Percentiles rank a stretch among this genome's conserved stretches.
Evolutionary conservation across 2,797 vertebrate genomes (phyloP).

Genomic region (Propithecus perrieri): DNA sequence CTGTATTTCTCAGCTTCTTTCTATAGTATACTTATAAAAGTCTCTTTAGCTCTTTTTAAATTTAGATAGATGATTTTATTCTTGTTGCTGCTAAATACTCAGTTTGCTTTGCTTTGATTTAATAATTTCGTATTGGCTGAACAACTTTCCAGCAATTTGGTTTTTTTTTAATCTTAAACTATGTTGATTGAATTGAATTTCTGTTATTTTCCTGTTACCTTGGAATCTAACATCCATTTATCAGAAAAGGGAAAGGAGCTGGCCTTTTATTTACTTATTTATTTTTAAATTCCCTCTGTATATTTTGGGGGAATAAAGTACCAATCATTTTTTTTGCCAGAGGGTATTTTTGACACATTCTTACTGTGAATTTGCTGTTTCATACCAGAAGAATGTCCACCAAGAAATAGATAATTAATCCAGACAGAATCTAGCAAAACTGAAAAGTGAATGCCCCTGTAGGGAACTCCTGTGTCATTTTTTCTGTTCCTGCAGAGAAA

Average conservation of each 20-base stretch:
- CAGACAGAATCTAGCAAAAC: slow-evolving; percentile 35
- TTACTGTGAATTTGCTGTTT: neutral
- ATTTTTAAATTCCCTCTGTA: neutral
- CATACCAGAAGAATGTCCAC: slow-evolving; percentile 41
- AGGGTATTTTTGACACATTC: slow-evolving; percentile 7
- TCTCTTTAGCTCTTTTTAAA: slow-evolving; percentile 30
- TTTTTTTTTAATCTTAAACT: slow-evolving; percentile 26
- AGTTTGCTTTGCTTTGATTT: slow-evolving; percentile 56
- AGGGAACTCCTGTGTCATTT: slow-evolving; percentile 35
- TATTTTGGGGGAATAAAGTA: neutral
- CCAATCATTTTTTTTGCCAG: slow-evolving; percentile 44
- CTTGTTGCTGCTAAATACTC: slow-evolving; percentile 17
- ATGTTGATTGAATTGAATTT: slow-evolving; percentile 59
- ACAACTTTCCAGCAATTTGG: slow-evolving; percentile 21
- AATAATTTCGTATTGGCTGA: slow-evolving; percentile 41
- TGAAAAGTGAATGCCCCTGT: slow-evolving; percentile 44
- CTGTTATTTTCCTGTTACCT: slow-evolving; percentile 11
- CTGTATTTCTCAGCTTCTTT: slow-evolving; percentile 28
- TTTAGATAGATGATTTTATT: slow-evolving; percentile 36
- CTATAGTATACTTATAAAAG: neutral
- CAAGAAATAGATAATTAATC: slow-evolving; percentile 60
- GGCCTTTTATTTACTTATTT: neutral
- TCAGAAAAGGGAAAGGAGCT: neutral
- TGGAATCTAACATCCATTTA: slow-evolving; percentile 21
- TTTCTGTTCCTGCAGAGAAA: slow-evolving; percentile 36